Evolutionary conservation across 2,797 vertebrate species (phyloP).

Genomic region (Semaprochilodus insignis): DNA sequence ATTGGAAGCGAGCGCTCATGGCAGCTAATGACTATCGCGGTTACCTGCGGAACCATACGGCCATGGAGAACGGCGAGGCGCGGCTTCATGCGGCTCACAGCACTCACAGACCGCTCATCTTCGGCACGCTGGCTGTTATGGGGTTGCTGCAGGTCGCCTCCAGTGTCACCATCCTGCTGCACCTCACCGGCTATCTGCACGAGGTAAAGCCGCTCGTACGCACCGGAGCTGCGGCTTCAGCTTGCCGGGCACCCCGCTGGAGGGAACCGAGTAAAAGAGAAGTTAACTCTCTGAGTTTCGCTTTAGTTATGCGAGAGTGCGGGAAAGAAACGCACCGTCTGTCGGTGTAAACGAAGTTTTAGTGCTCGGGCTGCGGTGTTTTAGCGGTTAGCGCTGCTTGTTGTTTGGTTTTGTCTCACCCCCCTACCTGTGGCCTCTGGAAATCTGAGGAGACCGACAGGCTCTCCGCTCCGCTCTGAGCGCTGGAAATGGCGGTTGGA

Average conservation of each 20-base stretch:
- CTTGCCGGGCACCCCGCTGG: neutral
- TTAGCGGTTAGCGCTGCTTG: neutral
- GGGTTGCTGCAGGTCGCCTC: slow-evolving; percentile 94
- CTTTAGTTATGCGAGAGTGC: neutral
- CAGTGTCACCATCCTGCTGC: slow-evolving; percentile 91
- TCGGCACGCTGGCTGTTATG: slow-evolving; percentile 88
- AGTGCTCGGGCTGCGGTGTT: neutral
- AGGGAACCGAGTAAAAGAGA: neutral
- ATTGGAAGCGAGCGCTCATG: slow-evolving; percentile 74
- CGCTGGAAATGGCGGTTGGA: slow-evolving; percentile 50
- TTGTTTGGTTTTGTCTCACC: neutral
- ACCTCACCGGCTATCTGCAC: slow-evolving; percentile 91
- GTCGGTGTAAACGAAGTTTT: neutral
- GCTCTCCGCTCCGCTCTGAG: neutral
- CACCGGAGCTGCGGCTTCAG: neutral
- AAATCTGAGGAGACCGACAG: slow-evolving; percentile 9
- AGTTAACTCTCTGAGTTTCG: neutral
- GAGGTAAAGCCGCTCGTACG: slow-evolving; percentile 73
- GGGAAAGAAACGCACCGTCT: neutral
- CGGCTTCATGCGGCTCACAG: slow-evolving; percentile 74
- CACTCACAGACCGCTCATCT: slow-evolving; percentile 78
- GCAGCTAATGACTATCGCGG: slow-evolving; percentile 82
- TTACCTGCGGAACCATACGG: slow-evolving; percentile 78
- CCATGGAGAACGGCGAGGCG: slow-evolving; percentile 76
- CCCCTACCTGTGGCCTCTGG: slow-evolving; percentile 18